Conservation (phyloP, 2,797 vertebrate species). For the Acomys russatus region DNA sequence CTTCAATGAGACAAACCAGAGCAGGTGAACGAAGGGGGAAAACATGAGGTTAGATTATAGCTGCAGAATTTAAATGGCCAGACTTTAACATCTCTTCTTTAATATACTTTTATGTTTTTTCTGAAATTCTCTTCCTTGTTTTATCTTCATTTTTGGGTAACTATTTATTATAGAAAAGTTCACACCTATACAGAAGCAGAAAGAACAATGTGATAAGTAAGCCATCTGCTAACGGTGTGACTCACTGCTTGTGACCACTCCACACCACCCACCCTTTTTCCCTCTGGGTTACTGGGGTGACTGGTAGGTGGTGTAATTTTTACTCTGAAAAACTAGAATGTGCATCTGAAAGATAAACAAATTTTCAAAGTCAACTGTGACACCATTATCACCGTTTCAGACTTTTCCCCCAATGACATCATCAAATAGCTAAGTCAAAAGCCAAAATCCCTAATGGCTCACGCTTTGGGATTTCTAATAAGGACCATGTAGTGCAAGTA, state of each 20-base stretch:
- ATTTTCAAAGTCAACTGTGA: conserved; percentile 42
- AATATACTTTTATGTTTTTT: neutral
- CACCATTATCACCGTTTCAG: conserved; percentile 36
- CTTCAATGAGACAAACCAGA: conserved; percentile 12
- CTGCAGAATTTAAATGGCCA: neutral
- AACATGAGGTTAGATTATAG: neutral
- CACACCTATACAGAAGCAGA: neutral
- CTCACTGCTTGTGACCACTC: neutral
- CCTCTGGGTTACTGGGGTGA: conserved; percentile 31
- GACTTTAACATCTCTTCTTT: neutral
- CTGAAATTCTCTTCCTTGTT: conserved; percentile 40
- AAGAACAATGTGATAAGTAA: neutral
- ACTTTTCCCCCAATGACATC: neutral
- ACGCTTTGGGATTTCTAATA: conserved; percentile 47
- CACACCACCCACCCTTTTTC: neutral
- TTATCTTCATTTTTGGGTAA: conserved; percentile 16
- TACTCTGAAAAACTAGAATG: conserved; percentile 33
- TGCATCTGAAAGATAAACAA: neutral
- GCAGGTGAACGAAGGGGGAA: neutral
- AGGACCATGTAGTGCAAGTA: neutral
- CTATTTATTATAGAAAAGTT: neutral
- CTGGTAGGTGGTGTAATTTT: neutral
- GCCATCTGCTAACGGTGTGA: neutral
- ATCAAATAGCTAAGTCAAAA: conserved; percentile 42
- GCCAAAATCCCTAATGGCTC: neutral